Base-by-base conservation (phyloP, 1,140 invertebrate genomes). In the Leptinotarsa undecemlineata region DNA sequence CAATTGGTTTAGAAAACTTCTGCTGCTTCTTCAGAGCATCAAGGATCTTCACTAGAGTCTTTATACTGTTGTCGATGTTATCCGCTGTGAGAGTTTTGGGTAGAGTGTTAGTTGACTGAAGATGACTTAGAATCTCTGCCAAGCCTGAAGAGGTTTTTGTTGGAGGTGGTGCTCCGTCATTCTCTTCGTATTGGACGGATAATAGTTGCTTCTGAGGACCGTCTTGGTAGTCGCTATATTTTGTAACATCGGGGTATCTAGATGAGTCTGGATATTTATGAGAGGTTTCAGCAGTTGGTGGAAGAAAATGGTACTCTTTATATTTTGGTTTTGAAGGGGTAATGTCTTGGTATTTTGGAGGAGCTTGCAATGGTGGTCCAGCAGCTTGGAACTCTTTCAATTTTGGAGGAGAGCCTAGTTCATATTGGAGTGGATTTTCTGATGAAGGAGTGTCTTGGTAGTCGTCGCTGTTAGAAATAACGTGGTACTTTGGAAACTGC, bases 11-110 rank as follows among this genome's bases (percentile, higher is more conserved):
- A 4, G 75, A 68, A 8, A 77, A 83, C 78, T 78, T 85, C 77
- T 79, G 86, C 79, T 69, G 84, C 79, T 78, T 86, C 68, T 85
- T 91, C 17, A 93, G 85, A 60, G 89, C 88, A 68, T 90, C 89
- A 3, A 94, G 81, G 48, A 94, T 92, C 79, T 91, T 90, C 13
- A 93, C 88, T 19, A 94, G 84, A 0, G 92, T 94, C 81, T 89
- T 90, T 47, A 94, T 92, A 61, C 92, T 94, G 60, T 90, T 90
- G 73, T 92, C 92, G 33, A 94, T 90, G 79, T 94, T 95, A 72
- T 93, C 90, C 48, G 89, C 88, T 26, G 90, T 93, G 3, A 94
- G 86, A 14, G 88, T 91, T 76, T 93, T 90, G 1, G 93, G 93
- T 66, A 95, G 84, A 48, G 90, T 89, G 84, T 94, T 93, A 74